Conservation (phyloP, 2,113 vertebrate genomes). For the Embiotoca jacksoni region DNA sequence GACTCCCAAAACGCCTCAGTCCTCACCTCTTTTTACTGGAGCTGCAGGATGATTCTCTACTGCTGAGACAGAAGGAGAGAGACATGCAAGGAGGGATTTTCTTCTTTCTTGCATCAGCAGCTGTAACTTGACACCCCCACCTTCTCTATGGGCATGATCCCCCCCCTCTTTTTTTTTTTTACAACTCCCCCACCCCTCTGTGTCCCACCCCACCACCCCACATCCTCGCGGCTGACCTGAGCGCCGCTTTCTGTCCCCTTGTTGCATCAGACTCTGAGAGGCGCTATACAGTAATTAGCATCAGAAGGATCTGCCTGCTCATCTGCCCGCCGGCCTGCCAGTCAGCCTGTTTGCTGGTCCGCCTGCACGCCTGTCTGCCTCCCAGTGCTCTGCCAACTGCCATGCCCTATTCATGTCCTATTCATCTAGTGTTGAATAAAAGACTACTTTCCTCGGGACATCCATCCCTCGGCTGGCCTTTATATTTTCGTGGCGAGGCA, state of each 20-base stretch:
- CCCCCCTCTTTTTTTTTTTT: conserved; percentile 1
- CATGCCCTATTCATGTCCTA: conserved; percentile 73
- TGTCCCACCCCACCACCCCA: not conserved
- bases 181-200: not conserved
- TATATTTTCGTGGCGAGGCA: conserved; percentile 58
- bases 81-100: conserved; percentile 50
- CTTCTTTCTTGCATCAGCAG: conserved; percentile 76
- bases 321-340: conserved; percentile 65
- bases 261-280: conserved; percentile 69
- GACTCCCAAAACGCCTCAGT: conserved; percentile 52
- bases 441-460: conserved; percentile 70
- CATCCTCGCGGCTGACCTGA: conserved; percentile 48
- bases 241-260: conserved; percentile 57
- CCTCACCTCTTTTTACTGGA: conserved; percentile 29
- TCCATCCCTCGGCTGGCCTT: conserved; percentile 66
- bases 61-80: conserved; percentile 44
- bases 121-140: conserved; percentile 59
- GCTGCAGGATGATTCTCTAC: conserved; percentile 45
- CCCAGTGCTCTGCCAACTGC: conserved; percentile 70
- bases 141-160: conserved; percentile 45
- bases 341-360: conserved; percentile 47
- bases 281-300: conserved; percentile 74
- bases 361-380: conserved; percentile 49
- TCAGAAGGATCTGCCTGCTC: conserved; percentile 71
- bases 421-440: conserved; percentile 76